Evolutionary conservation across 2,113 vertebrate genomes (phyloP).

Genomic region (Petrocephalus microphthalmus): DNA sequence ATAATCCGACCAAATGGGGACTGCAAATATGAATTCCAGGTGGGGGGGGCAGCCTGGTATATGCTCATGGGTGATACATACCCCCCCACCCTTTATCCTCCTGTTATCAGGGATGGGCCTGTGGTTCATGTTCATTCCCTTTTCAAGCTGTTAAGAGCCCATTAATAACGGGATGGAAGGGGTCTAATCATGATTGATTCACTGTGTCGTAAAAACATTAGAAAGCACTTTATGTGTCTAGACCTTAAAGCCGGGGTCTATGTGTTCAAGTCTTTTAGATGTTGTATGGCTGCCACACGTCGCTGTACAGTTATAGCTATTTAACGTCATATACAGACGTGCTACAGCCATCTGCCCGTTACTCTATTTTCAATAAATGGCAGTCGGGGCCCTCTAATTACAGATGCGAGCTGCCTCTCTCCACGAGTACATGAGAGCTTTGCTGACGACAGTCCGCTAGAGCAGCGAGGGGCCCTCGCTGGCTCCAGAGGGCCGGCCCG

Average conservation of each 20-base stretch:
- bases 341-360: background rate
- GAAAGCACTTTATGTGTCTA: slow-evolving; percentile 9
- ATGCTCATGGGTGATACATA: background rate
- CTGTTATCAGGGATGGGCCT: background rate
- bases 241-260: background rate
- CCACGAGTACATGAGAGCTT: background rate
- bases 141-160: background rate
- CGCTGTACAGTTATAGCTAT: background rate
- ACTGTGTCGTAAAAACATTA: background rate
- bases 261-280: slow-evolving; percentile 1
- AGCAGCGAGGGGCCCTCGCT: background rate
- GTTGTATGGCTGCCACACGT: background rate
- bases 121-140: background rate
- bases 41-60: background rate
- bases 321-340: background rate
- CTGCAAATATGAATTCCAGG: background rate
- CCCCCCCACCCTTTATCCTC: background rate
- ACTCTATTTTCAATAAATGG: background rate
- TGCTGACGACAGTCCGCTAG: background rate
- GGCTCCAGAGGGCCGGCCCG: slow-evolving; percentile 17
- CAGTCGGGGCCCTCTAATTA: background rate
- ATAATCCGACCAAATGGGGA: slow-evolving; percentile 25
- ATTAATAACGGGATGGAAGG: background rate
- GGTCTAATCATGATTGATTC: background rate
- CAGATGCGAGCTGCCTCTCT: background rate